phyloP scores from a whole-genome alignment of 2,888 invertebrate genomes.

The Erebia aethiops region DNA sequence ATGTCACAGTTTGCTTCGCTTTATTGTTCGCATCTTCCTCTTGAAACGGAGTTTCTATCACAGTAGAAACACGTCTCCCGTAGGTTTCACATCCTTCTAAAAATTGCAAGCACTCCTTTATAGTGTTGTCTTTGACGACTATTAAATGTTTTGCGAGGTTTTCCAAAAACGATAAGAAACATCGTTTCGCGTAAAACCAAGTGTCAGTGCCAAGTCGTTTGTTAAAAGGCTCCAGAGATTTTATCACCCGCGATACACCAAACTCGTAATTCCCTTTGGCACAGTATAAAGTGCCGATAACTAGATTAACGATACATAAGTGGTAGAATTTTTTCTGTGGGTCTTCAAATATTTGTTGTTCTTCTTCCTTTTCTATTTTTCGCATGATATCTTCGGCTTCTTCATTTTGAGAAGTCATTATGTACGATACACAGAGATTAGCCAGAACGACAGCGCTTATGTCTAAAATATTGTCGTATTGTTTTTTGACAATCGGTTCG shows the following conservation, averaged over 20 bases:
- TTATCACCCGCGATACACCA: constrained; percentile 98
- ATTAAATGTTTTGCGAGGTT: constrained; percentile 95
- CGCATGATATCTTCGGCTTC: constrained; percentile 99
- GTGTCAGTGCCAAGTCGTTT: constrained; percentile 98
- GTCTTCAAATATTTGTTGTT: constrained; percentile 94
- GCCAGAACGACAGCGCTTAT: constrained; percentile 99
- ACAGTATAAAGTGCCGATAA: constrained; percentile 99
- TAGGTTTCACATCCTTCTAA: constrained; percentile 95
- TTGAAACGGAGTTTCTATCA: constrained; percentile 91
- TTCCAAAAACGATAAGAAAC: constrained; percentile 96
- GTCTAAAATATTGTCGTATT: constrained; percentile 95
- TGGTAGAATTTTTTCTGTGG: constrained; percentile 97
- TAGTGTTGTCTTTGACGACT: constrained; percentile 92
- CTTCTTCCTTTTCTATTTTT: constrained; percentile 99
- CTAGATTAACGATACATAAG: constrained; percentile 98
- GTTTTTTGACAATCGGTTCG: constrained; percentile 97
- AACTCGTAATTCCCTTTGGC: constrained; percentile 99
- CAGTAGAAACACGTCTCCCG: constrained; percentile 92
- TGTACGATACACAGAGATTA: constrained; percentile 99
- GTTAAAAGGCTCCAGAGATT: constrained; percentile 96
- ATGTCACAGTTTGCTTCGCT: constrained; percentile 95
- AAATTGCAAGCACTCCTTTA: constrained; percentile 94
- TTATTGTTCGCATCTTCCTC: constrained; percentile 86
- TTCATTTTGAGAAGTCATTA: constrained; percentile 99
- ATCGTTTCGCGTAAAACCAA: constrained; percentile 98